A percentile compares a stretch with the other conserved stretches of the same genome.
Conservation (phyloP, 2,888 invertebrate genomes). For the Cinara cedri region DNA sequence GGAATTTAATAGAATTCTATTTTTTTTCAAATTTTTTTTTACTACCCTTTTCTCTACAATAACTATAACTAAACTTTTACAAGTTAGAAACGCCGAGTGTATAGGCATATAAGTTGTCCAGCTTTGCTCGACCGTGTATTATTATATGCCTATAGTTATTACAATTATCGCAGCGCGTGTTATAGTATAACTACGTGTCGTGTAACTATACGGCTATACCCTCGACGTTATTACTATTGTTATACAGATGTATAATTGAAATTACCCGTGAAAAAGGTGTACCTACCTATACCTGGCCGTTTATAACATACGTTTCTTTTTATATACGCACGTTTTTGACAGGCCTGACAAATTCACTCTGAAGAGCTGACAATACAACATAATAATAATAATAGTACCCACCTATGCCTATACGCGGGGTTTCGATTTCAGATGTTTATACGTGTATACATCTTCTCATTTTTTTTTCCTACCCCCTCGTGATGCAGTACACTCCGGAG, state of each 20-base stretch:
- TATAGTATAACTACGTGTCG: too few relatives aligned
- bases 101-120: too few relatives aligned
- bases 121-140: background rate
- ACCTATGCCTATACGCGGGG: slow-evolving; percentile 9
- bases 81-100: too few relatives aligned
- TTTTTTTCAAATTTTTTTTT: too few relatives aligned
- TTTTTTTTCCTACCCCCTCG: slow-evolving; percentile 26
- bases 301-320: slow-evolving; percentile 35
- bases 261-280: slow-evolving; percentile 47
- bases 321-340: slow-evolving; percentile 30
- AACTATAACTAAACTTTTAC: too few relatives aligned
- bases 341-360: slow-evolving; percentile 53
- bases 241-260: slow-evolving; percentile 27
- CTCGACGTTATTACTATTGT: too few relatives aligned
- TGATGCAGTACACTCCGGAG: background rate
- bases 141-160: too few relatives aligned
- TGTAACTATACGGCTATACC: too few relatives aligned
- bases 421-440: slow-evolving; percentile 49
- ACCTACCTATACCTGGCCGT: background rate
- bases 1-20: too few relatives aligned
- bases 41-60: too few relatives aligned
- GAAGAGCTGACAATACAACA: slow-evolving; percentile 51
- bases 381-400: background rate
- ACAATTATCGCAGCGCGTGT: background rate
- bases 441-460: background rate